Conservation (phyloP, 2,888 invertebrate species). For the Caenorhabditis virilis region DNA sequence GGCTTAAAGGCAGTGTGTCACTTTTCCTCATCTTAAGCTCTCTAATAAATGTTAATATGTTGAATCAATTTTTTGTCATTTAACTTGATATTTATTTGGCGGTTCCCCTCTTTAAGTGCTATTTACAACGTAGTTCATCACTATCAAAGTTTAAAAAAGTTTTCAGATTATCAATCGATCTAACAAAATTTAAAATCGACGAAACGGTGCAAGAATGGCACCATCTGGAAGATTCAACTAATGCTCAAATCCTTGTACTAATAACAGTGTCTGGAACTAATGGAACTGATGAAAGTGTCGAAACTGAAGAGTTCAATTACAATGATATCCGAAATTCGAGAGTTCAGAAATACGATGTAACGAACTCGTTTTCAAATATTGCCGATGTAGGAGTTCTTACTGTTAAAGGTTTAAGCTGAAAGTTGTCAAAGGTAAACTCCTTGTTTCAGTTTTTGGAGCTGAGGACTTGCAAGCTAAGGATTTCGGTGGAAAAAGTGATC, state of each 20-base stretch:
- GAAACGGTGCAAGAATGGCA: slow-evolving; percentile 88
- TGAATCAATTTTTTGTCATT: no score
- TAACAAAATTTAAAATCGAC: slow-evolving; percentile 84
- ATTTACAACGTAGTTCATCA: no score
- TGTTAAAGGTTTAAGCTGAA: slow-evolving; percentile 78
- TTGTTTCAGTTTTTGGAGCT: slow-evolving; percentile 77
- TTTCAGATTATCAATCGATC: slow-evolving; percentile 82
- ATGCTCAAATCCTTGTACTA: slow-evolving; percentile 77
- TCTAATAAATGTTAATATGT: no score
- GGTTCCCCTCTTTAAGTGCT: no score
- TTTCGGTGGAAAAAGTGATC: slow-evolving; percentile 90
- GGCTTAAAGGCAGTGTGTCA: no score
- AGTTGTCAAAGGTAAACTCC: not conserved
- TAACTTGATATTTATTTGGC: no score
- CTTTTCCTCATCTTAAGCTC: no score
- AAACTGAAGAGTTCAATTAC: slow-evolving; percentile 74
- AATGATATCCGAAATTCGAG: slow-evolving; percentile 48
- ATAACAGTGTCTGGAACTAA: slow-evolving; percentile 93
- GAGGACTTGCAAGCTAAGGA: slow-evolving; percentile 90
- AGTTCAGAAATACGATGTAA: slow-evolving; percentile 72
- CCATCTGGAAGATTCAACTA: slow-evolving; percentile 82
- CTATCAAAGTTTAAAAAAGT: no score
- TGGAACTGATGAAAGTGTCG: slow-evolving; percentile 89
- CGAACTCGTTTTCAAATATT: slow-evolving; percentile 77
- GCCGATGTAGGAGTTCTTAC: slow-evolving; percentile 88